phyloP scores from a whole-genome alignment of 1,140 invertebrate genomes.

The Hestina assimilis region DNA sequence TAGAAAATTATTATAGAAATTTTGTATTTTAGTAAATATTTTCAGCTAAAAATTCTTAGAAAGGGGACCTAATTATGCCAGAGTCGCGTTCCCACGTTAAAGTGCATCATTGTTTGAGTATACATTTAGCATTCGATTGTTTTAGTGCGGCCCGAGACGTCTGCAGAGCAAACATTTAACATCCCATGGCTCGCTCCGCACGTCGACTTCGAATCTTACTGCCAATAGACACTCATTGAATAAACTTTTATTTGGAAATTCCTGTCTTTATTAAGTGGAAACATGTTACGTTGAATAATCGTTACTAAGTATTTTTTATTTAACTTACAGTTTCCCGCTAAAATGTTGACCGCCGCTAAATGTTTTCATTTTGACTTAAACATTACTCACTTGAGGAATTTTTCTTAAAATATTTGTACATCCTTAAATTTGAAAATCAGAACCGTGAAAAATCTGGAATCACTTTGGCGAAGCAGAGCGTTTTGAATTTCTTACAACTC shows the following conservation, averaged over 20 bases:
- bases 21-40: slow-evolving; percentile 1
- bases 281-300: too few species aligned
- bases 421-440: slow-evolving; percentile 17
- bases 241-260: not conserved
- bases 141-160: slow-evolving; percentile 71
- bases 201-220: slow-evolving; percentile 5
- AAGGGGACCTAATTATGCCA: slow-evolving; percentile 65
- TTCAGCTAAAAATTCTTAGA: slow-evolving; percentile 26
- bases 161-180: slow-evolving; percentile 64
- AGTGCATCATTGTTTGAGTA: slow-evolving; percentile 70
- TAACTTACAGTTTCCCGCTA: too few species aligned
- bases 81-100: slow-evolving; percentile 72
- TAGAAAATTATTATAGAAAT: not conserved
- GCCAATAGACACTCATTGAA: not conserved
- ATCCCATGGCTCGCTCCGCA: slow-evolving; percentile 9
- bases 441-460: slow-evolving; percentile 36
- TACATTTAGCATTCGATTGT: slow-evolving; percentile 76
- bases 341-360: too few species aligned
- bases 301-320: too few species aligned
- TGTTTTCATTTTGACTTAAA: too few species aligned
- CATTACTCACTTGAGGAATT: too few species aligned
- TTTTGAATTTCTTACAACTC: slow-evolving; percentile 58
- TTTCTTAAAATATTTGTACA: slow-evolving; percentile 9
- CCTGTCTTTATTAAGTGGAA: too few species aligned
- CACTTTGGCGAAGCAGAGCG: slow-evolving; percentile 33